Base-by-base conservation (phyloP, 2,797 vertebrate genomes). In the Bradypodion ventrale region DNA sequence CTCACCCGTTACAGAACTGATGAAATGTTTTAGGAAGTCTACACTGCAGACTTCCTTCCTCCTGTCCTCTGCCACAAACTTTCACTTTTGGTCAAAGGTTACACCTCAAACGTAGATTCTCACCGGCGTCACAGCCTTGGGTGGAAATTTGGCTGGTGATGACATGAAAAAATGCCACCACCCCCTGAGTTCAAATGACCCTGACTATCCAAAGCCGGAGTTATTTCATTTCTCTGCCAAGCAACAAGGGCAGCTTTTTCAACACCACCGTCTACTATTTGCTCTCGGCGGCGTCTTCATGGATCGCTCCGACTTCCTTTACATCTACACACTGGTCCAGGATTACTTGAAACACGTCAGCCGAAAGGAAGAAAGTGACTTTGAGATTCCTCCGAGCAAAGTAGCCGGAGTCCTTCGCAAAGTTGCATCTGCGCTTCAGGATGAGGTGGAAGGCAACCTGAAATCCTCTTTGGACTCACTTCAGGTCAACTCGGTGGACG, bases 291-390 rank as follows among this genome's bases (percentile, higher is more conserved):
- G 1, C 32, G 1, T 2, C 80, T 87, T 82, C 81, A 96, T 95
- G 95, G 93, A 85, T 32, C 93, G 90, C 37, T 21, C 81, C 0
- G 94, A 95, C 56, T 93, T 95, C 25, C 86, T 85, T 1, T 95
- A 91, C 25, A 90, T 94, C 35, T 92, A 93, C 66, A 85, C 49
- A 19, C 89, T 96, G 87, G 94, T 94, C 25, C 94, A 94, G 85
- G 95, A 96, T 68, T 96, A 96, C 1, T 88, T 95, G 89, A 88
- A 85, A 0, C 89, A 93, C 5, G 84, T 95, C 66, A 91, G 94
- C 44, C 93, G 89, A 80, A n/a, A n/a, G n/a, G 73, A 89, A 75
- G 75, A 86, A 1, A 83, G 92, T 0, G 82, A 69, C 0, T 76
- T 83, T 0, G 87, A 65, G 3, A 56, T 85, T 0, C 72, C 88